Evolutionary conservation across 2,797 vertebrate genomes (phyloP).

Genomic region (Setipinna tenuifilis): DNA sequence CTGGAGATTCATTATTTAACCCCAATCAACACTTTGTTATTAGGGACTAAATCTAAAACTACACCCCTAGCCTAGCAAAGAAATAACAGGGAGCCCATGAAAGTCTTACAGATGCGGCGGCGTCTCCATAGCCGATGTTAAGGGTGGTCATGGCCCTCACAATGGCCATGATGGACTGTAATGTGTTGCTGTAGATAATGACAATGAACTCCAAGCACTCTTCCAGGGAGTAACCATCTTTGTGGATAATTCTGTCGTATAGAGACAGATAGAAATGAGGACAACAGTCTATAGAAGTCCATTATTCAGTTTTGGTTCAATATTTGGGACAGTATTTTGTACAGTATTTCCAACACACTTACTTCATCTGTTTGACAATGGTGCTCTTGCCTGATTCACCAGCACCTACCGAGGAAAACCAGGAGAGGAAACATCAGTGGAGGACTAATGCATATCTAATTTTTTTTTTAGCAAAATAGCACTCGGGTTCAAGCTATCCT

Average conservation of each 20-base stretch:
- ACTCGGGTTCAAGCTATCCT: neutral
- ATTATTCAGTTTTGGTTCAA: neutral
- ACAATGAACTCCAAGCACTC: constrained; percentile 94
- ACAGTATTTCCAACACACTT: constrained; percentile 65
- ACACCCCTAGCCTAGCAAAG: too few relatives aligned
- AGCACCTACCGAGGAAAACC: constrained; percentile 79
- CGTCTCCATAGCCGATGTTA: constrained; percentile 87
- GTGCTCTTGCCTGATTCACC: constrained; percentile 98
- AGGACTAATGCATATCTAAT: neutral
- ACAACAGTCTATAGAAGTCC: neutral
- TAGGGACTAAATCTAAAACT: too few relatives aligned
- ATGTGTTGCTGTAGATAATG: constrained; percentile 97
- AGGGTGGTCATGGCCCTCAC: constrained; percentile 93
- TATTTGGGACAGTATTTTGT: neutral
- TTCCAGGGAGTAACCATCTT: constrained; percentile 95
- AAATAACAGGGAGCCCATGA: neutral
- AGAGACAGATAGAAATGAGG: neutral
- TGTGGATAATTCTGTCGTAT: constrained; percentile 91
- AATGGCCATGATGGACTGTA: constrained; percentile 95
- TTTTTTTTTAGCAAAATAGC: neutral
- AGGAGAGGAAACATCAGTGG: constrained; percentile 10
- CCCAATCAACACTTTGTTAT: too few relatives aligned
- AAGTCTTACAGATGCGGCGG: constrained; percentile 81
- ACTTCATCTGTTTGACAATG: constrained; percentile 99
- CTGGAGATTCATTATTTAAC: too few relatives aligned